Conservation (phyloP, 2,113 vertebrate species). For the Sarotherodon lohbergeri region DNA sequence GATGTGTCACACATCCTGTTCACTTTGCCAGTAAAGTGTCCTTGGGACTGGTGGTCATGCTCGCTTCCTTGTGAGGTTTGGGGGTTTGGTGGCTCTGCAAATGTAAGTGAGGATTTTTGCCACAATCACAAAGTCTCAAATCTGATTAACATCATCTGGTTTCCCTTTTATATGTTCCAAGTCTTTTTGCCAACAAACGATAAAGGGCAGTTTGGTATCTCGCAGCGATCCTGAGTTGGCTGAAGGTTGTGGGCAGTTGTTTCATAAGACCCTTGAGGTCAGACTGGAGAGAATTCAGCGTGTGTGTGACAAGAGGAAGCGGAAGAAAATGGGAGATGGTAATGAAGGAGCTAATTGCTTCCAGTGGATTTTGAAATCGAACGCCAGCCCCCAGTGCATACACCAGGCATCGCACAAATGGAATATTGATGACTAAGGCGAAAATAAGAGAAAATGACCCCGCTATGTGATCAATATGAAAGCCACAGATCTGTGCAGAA, state of each 20-base stretch:
- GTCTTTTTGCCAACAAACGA: neutral
- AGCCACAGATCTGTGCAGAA: constrained; percentile 61
- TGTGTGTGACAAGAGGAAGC: neutral
- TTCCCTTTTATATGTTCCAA: neutral
- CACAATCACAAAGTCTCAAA: neutral
- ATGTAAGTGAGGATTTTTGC: neutral
- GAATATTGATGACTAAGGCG: constrained; percentile 67
- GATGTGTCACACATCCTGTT: constrained; percentile 1
- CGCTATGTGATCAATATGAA: constrained; percentile 58
- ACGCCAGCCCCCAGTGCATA: constrained; percentile 29
- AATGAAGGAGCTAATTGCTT: constrained; percentile 74
- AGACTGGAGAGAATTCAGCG: neutral
- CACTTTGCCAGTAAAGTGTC: constrained; percentile 1
- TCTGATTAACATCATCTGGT: neutral
- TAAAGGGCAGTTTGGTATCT: neutral
- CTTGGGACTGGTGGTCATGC: neutral
- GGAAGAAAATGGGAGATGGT: constrained; percentile 54
- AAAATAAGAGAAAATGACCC: constrained; percentile 67
- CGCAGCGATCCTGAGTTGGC: neutral
- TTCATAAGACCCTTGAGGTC: constrained; percentile 16
- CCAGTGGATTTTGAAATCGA: constrained; percentile 76
- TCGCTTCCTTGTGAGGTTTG: neutral
- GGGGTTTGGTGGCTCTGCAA: neutral
- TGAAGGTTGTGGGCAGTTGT: neutral
- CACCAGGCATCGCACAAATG: constrained; percentile 38